phyloP scores from a whole-genome alignment of 2,888 invertebrate genomes.

The Carpatolechia fugitivella region DNA sequence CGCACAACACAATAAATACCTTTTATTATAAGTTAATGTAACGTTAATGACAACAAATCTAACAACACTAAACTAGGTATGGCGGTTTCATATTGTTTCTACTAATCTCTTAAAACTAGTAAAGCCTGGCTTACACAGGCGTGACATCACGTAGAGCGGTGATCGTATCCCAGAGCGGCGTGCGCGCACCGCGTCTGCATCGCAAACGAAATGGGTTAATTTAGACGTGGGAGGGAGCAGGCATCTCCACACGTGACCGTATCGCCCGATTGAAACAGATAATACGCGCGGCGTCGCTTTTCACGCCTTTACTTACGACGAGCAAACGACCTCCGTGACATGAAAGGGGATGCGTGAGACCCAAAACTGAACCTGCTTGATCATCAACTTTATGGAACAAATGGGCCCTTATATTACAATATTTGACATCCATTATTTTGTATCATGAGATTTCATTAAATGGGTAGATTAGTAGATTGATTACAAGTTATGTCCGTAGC shows the following conservation, averaged over 20 bases:
- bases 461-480: too few species aligned
- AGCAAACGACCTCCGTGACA: slow-evolving; percentile 46
- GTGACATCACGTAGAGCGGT: slow-evolving; percentile 65
- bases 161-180: slow-evolving; percentile 71
- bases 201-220: slow-evolving; percentile 78
- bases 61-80: too few species aligned
- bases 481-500: too few species aligned
- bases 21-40: too few species aligned
- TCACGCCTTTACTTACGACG: slow-evolving; percentile 65
- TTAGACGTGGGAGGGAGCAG: slow-evolving; percentile 74
- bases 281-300: slow-evolving; percentile 64
- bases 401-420: not conserved
- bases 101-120: not conserved
- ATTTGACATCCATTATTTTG: not conserved
- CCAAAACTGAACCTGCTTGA: not conserved
- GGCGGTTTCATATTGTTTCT: too few species aligned
- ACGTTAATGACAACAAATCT: too few species aligned
- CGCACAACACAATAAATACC: too few species aligned
- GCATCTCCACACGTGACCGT: slow-evolving; percentile 63
- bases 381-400: not conserved
- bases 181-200: slow-evolving; percentile 45
- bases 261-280: slow-evolving; percentile 58
- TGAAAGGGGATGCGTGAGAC: slow-evolving; percentile 20
- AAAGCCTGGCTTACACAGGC: slow-evolving; percentile 20
- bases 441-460: too few species aligned